Conservation (phyloP, 2,113 vertebrate species). For the Chionis minor region DNA sequence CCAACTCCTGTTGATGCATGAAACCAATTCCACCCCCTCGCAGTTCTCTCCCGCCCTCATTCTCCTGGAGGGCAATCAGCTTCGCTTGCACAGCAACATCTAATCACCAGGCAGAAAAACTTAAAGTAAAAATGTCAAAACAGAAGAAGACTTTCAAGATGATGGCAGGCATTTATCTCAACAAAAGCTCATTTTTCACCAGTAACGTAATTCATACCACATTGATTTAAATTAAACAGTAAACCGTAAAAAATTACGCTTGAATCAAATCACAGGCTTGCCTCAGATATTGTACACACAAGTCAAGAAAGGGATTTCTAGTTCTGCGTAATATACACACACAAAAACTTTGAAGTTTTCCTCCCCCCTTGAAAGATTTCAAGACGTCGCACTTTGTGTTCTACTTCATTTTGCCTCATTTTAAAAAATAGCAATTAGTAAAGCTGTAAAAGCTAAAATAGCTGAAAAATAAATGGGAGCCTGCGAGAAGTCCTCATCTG, state of each 20-base stretch:
- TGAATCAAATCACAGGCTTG: neutral
- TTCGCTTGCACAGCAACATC: neutral
- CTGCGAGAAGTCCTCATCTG: neutral
- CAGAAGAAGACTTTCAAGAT: neutral
- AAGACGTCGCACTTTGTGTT: neutral
- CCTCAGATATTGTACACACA: neutral
- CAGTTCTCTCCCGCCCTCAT: neutral
- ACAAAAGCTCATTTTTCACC: neutral
- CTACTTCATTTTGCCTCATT: neutral
- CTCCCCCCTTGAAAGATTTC: rapidly evolving
- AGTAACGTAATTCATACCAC: neutral
- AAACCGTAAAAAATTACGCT: neutral
- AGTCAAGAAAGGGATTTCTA: slow-evolving; percentile 1
- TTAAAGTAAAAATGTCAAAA: neutral
- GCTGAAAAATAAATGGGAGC: neutral
- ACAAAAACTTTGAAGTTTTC: neutral
- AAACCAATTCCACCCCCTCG: neutral
- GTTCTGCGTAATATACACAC: neutral
- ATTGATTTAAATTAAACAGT: slow-evolving; percentile 28
- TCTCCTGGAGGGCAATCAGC: neutral
- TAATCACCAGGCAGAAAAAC: neutral
- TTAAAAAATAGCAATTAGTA: neutral
- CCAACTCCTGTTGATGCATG: rapidly evolving
- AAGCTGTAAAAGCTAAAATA: neutral
- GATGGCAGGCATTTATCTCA: neutral